Evolutionary conservation across 2,797 vertebrate genomes (phyloP), one percentile per base, ranked within the genome.

Genomic region (Hemibagrus guttatus): DNA sequence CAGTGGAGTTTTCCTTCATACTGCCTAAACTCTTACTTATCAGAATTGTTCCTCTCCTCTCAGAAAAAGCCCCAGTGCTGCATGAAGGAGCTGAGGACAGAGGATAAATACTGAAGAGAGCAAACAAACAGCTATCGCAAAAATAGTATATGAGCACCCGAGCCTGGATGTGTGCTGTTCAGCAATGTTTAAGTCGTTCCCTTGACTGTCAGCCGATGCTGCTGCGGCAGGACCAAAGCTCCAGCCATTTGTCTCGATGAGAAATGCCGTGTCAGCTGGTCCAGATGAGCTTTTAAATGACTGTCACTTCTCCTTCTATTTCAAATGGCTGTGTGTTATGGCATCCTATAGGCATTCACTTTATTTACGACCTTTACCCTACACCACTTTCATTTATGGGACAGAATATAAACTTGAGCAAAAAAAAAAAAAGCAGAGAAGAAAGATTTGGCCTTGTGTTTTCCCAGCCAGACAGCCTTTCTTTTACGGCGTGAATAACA

Each of bases 231-330:
- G 84, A 89, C 85, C 76, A 83, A 88, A 84, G 80, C 90, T 90
- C 90, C 83, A 81, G 90, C 81, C 87, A 92, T 93, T 92, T 88
- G 90, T 94, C 91, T 88, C 89, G 84, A 90, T 90, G 89, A 92
- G 88, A 89, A 92, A 92, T 89, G 87, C 86, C 88, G 90, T 91
- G 92, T 91, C 91, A 92, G 88, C 88, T 71, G 85, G 89, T 87
- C 89, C 90, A 91, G 89, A 91, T 89, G 89, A 90, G 90, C 91
- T 93, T 92, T 94, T 93, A 93, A 93, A 93, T 93, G 92, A 94
- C 90, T 91, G 91, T 91, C 91, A 92, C 85, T 92, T 92, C 91
- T 88, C 81, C 86, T 90, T 90, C 90, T 89, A 91, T 92, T 92
- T 90, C 87, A 91, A 89, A 91, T 84, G 78, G 88, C 85, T 88